Conservation (phyloP, 2,113 vertebrate species). For the Anolis carolinensis region DNA sequence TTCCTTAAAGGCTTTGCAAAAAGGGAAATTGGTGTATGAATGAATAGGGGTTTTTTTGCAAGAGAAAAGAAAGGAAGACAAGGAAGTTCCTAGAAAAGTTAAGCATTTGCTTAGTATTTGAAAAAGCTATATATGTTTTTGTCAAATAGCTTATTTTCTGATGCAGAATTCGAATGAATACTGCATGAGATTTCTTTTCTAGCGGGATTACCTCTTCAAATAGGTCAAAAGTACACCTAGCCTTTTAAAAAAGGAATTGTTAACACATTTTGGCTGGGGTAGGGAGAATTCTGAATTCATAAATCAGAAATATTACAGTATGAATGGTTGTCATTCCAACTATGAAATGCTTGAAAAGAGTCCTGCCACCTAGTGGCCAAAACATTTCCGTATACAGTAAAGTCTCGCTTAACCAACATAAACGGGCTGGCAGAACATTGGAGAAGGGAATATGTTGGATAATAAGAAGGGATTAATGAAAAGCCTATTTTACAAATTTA, state of each 20-base stretch:
- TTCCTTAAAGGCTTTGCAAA: neutral
- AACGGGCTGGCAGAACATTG: too few relatives aligned
- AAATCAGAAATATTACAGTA: neutral
- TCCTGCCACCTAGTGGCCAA: conserved; percentile 14
- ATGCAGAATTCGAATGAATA: neutral
- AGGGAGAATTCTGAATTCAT: neutral
- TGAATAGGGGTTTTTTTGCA: neutral
- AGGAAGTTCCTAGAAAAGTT: neutral
- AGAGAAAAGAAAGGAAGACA: neutral
- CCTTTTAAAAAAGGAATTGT: neutral
- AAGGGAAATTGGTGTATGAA: neutral
- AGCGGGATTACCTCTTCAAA: neutral
- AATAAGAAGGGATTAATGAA: too few relatives aligned
- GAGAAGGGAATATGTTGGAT: too few relatives aligned
- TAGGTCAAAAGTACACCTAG: neutral
- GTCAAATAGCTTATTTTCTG: neutral
- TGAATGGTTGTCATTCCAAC: neutral
- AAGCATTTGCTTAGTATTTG: neutral
- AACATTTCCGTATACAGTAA: too few relatives aligned
- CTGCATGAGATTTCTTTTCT: neutral
- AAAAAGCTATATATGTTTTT: too few relatives aligned
- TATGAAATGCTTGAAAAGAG: neutral
- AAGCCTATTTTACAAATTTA: too few relatives aligned
- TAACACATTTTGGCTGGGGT: neutral
- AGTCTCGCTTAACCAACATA: too few relatives aligned